Evolutionary conservation across 2,797 vertebrate genomes (phyloP).

Genomic region (Eurystomus glaucurus): DNA sequence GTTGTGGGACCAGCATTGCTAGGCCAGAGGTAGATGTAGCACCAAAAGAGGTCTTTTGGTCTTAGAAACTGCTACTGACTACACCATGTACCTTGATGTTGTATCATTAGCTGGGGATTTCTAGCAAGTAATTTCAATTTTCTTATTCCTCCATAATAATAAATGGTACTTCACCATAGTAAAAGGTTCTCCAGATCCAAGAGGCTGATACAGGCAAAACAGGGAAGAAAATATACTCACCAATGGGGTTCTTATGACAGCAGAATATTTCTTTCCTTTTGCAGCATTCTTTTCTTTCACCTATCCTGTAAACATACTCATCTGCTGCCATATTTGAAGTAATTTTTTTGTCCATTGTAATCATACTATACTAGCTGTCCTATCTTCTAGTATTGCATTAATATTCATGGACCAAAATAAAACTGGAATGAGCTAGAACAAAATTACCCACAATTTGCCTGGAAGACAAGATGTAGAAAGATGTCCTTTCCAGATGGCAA

Average conservation of each 20-base stretch:
- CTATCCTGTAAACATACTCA: not conserved
- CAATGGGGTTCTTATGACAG: not conserved
- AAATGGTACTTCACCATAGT: not conserved
- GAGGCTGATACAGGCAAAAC: not conserved
- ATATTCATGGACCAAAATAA: not conserved
- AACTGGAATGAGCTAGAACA: not conserved
- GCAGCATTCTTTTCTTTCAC: not conserved
- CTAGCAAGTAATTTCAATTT: not conserved
- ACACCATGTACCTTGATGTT: accelerated
- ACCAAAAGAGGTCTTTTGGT: not conserved
- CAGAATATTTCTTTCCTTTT: not conserved
- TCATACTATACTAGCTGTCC: not conserved
- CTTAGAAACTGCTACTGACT: accelerated
- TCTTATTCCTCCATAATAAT: not conserved
- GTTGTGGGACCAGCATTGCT: not conserved
- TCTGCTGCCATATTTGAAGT: not conserved
- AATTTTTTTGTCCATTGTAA: not conserved
- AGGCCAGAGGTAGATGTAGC: not conserved
- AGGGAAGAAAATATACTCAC: not conserved
- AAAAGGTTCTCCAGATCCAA: not conserved
- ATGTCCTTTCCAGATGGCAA: not conserved
- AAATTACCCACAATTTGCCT: not conserved
- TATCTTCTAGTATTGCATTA: not conserved
- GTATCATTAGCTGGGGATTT: not conserved
- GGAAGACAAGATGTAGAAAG: not conserved